Conservation (phyloP, 2,888 invertebrate species). For the Acanthosepion pharaonis region DNA sequence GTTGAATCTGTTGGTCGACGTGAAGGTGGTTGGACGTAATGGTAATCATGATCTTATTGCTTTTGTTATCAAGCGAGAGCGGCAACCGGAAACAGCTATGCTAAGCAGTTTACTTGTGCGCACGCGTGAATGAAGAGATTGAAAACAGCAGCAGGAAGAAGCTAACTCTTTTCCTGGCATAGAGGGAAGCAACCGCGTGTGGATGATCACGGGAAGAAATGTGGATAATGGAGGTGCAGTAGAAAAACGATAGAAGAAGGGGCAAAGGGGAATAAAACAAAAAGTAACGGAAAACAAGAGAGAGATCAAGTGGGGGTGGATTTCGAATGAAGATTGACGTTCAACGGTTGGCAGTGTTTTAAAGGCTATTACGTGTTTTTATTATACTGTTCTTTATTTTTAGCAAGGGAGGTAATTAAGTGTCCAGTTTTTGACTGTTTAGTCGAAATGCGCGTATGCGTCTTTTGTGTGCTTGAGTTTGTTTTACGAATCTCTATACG, state of each 20-base stretch:
- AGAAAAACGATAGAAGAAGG: not conserved
- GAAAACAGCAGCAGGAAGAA: not conserved
- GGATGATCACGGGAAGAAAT: not conserved
- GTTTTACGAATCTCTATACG: not conserved
- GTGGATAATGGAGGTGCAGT: not conserved
- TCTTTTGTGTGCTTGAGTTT: not conserved
- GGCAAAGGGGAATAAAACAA: not conserved
- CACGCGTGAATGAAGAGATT: not conserved
- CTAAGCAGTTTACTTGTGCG: slow-evolving; percentile 33
- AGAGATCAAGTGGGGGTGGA: not conserved
- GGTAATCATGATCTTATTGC: not conserved
- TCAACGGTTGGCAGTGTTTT: slow-evolving; percentile 18
- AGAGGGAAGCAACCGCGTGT: not conserved
- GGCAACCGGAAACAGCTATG: not conserved
- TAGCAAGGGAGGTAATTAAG: slow-evolving; percentile 2
- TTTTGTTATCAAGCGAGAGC: slow-evolving; percentile 16
- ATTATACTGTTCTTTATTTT: not conserved
- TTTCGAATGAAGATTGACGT: slow-evolving; percentile 2
- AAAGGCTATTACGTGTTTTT: not conserved
- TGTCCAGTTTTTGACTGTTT: not conserved
- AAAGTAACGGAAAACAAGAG: not conserved
- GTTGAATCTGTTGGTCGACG: not conserved
- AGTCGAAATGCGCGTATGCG: not conserved
- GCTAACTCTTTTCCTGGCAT: slow-evolving; percentile 13
- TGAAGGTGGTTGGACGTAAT: not conserved